These are phyloP conservation scores for Sander lucioperca DNA, from an alignment of 2,113 vertebrate genomes.

Conservation along the genomic window DNA sequence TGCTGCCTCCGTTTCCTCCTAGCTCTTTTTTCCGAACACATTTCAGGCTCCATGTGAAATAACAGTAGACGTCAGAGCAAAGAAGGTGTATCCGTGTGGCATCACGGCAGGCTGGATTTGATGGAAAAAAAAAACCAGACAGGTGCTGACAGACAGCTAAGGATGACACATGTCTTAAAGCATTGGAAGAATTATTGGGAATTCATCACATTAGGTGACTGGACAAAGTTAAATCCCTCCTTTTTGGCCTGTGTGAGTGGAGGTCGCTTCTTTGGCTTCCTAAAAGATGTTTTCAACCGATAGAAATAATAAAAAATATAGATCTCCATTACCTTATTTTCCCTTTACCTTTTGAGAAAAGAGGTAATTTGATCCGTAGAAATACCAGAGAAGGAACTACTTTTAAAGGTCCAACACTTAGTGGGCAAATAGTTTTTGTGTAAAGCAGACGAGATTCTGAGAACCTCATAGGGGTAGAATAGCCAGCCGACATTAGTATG, in stretches of 20 bases:
- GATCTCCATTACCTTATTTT: neutral
- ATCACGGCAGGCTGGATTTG: slow-evolving; percentile 30
- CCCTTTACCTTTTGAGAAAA: neutral
- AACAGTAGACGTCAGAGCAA: slow-evolving; percentile 61
- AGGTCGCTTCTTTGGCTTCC: accelerated
- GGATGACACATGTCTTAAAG: slow-evolving; percentile 33
- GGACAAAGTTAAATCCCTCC: neutral
- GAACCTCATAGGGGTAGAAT: slow-evolving; percentile 16
- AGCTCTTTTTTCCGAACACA: slow-evolving; percentile 5
- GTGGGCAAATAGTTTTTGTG: neutral
- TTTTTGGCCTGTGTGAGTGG: neutral
- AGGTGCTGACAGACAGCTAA: slow-evolving; percentile 47
- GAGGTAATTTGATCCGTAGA: neutral
- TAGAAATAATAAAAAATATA: neutral
- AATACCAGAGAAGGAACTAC: neutral
- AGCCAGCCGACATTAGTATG: slow-evolving; percentile 40
- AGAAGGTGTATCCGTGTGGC: slow-evolving; percentile 39
- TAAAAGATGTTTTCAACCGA: neutral
- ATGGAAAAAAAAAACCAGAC: slow-evolving; percentile 19
- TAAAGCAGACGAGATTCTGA: neutral
- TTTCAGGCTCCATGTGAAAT: slow-evolving; percentile 59
- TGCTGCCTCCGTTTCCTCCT: slow-evolving; percentile 36
- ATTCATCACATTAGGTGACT: neutral
- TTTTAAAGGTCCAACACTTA: neutral
- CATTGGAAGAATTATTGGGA: slow-evolving; percentile 13